These are phyloP conservation scores for Caenorhabditis plicata DNA, from an alignment of 2,888 invertebrate genomes.

Conservation along the genomic window DNA sequence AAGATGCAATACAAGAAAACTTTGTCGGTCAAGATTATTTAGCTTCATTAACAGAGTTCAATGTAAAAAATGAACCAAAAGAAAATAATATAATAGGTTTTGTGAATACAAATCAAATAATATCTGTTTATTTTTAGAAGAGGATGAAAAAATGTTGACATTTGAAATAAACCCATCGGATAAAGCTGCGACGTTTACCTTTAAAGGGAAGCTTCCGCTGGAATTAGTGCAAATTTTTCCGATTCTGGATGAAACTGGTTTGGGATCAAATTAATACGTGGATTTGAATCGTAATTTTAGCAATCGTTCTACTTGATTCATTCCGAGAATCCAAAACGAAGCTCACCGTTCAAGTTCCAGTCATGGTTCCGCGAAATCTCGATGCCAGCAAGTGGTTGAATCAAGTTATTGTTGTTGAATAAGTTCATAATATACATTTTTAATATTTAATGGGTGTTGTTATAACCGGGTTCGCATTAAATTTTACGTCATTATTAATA, in stretches of 20 bases:
- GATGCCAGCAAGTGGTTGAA: not conserved
- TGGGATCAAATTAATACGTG: slow-evolving; percentile 1
- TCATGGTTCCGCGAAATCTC: not conserved
- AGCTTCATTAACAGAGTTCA: slow-evolving; percentile 1
- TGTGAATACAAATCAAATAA: slow-evolving; percentile 5
- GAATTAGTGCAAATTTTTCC: slow-evolving; percentile 16
- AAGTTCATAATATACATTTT: too few species aligned
- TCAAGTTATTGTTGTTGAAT: not conserved
- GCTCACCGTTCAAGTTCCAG: slow-evolving; percentile 20
- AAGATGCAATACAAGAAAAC: slow-evolving; percentile 1
- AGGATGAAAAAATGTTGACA: slow-evolving; percentile 6
- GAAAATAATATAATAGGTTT: slow-evolving; percentile 3
- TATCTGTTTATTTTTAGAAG: too few species aligned
- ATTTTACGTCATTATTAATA: too few species aligned
- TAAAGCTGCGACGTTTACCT: slow-evolving; percentile 5
- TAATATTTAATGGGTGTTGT: too few species aligned
- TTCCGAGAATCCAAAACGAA: not conserved
- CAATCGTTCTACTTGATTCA: slow-evolving; percentile 10
- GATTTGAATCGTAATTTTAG: slow-evolving; percentile 3
- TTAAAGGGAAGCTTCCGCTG: slow-evolving; percentile 12
- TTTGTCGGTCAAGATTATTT: not conserved
- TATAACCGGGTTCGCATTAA: too few species aligned
- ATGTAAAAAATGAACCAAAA: not conserved
- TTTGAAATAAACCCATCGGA: slow-evolving; percentile 11
- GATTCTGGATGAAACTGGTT: slow-evolving; percentile 20